These are phyloP conservation scores for Florisuga fusca DNA, from an alignment of 2,797 vertebrate genomes.

Conservation along the genomic window DNA sequence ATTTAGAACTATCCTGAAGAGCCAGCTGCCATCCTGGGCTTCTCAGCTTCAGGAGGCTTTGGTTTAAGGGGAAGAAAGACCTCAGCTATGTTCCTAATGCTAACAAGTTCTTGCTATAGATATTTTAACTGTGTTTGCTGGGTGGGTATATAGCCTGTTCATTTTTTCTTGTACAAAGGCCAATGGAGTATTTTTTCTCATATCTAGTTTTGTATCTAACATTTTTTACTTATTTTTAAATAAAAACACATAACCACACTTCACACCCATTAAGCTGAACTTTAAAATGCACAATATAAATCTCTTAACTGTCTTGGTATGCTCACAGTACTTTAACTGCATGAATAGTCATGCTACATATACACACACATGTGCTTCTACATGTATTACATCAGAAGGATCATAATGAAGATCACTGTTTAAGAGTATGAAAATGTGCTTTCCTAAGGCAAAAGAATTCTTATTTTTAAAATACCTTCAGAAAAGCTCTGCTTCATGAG, in stretches of 20 bases:
- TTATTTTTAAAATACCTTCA: background rate
- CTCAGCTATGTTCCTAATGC: background rate
- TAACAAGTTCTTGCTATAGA: background rate
- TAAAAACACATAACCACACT: background rate
- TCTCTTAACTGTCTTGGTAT: background rate
- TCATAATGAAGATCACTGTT: background rate
- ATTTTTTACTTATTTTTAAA: conserved; percentile 36
- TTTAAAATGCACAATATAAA: background rate
- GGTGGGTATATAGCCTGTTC: rapidly evolving
- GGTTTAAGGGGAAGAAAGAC: background rate
- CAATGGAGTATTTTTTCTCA: background rate
- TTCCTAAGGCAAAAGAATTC: background rate
- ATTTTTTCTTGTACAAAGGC: background rate
- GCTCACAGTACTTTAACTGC: background rate
- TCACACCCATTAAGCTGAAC: background rate
- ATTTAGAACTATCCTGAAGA: background rate
- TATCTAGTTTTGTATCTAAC: background rate
- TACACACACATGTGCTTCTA: rapidly evolving
- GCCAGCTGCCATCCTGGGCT: background rate
- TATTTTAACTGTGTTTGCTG: background rate
- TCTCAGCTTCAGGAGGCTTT: background rate
- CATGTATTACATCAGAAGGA: background rate
- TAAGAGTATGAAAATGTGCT: background rate
- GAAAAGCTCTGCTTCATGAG: background rate
- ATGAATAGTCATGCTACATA: background rate